A percentile compares a stretch with the other conserved stretches of the same genome.
These are phyloP conservation scores for Ptyas mucosa DNA, from an alignment of 2,113 vertebrate genomes.

Conservation along the genomic window DNA sequence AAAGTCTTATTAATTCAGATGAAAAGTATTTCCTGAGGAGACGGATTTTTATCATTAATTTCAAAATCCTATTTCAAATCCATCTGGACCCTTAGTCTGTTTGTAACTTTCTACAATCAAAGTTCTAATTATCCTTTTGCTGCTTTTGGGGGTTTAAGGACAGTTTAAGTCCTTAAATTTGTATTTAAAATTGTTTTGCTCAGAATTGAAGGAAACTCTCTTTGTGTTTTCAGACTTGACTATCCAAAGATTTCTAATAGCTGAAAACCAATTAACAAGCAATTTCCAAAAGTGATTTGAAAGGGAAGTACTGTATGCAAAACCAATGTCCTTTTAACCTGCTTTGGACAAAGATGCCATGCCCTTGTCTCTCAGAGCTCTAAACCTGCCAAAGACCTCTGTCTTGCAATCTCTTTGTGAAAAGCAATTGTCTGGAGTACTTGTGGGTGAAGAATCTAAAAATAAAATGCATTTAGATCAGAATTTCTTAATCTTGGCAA, in stretches of 20 bases:
- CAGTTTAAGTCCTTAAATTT: neutral
- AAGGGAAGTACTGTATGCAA: neutral
- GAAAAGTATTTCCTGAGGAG: neutral
- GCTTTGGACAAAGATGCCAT: neutral
- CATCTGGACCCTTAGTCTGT: neutral
- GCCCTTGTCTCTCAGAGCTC: neutral
- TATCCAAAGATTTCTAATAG: neutral
- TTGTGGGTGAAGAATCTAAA: neutral
- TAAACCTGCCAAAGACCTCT: neutral
- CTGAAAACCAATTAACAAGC: neutral
- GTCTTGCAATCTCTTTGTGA: neutral
- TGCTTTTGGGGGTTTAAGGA: neutral
- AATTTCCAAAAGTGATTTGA: neutral
- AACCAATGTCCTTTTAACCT: neutral
- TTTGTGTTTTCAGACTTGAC: neutral
- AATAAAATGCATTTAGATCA: neutral
- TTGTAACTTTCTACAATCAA: neutral
- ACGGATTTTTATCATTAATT: neutral
- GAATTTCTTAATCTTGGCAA: neutral
- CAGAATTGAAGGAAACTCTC: neutral
- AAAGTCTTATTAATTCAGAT: neutral
- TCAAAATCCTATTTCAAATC: neutral
- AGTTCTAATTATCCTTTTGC: neutral
- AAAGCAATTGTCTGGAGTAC: neutral
- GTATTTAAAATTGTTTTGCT: neutral